Base-by-base conservation (phyloP, 2,888 invertebrate genomes). In the Patella pellucida region DNA sequence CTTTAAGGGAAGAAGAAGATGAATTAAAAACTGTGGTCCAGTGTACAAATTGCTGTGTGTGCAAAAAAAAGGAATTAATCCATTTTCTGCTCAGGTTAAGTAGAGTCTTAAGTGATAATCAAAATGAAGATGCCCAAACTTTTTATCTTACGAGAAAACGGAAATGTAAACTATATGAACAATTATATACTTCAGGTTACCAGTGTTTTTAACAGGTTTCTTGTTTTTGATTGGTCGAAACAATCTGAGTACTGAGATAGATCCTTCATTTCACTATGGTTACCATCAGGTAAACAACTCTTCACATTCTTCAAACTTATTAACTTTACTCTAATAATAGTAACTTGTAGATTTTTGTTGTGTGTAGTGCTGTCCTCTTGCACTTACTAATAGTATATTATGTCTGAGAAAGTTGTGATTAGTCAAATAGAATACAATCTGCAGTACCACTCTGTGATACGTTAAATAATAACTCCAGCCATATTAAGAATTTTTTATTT, bases 241-340 rank as follows among this genome's bases (percentile, higher is more conserved):
- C 93, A 94, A 82, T 68, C 77, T 85, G 72, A 79, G 82, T 54
- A 79, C 83, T 71, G 93, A 94, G 76, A 92, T 93, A 27, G 87
- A 94, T 88, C 95, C 95, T 0, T 95, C 95, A 87, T 95, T 96
- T 86, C 95, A 95, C 85, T 94, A 95, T 88, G 95, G 95, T 68
- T 93, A 93, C 84, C 93, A 94, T 7, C 95, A 96, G 88, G 96
- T 96, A 54, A 94, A 73, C 71, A 23, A 31, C 23, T 41, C 41
- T 23, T 50, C 52, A 68, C 14, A 12, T 77, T 31, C 19, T n/a
- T 72, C 4, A 71, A 0, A 4, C 3, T 31, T 73, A 41, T 12
- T 4, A 5, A 15, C 12, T 68, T 15, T 1, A 16, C 41, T 23
- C 27, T 19, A 27, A 68, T 41, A 31, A 31, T 31, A 27, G 27